Evolutionary conservation across 2,113 vertebrate species (phyloP).

Genomic region (Serinus canaria): DNA sequence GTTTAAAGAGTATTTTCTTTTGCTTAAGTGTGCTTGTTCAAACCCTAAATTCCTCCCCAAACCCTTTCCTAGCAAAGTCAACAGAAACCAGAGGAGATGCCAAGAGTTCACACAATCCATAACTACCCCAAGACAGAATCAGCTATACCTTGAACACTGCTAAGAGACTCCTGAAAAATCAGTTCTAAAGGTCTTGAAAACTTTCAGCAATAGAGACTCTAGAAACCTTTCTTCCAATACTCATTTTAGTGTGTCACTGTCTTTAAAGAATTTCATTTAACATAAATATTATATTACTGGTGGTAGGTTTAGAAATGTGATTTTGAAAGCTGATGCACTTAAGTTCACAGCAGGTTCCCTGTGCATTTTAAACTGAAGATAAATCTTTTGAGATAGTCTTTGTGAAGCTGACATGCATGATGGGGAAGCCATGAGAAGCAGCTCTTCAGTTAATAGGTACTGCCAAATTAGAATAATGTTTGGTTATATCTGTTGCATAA

Average conservation of each 20-base stretch:
- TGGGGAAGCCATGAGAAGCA: neutral
- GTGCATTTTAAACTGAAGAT: neutral
- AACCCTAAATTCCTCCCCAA: neutral
- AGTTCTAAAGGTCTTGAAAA: neutral
- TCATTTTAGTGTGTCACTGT: neutral
- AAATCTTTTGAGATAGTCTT: neutral
- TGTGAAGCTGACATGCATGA: neutral
- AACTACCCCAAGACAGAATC: neutral
- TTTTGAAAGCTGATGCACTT: neutral
- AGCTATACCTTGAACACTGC: neutral
- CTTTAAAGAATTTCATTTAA: neutral
- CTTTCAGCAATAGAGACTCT: neutral
- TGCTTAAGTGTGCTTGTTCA: neutral
- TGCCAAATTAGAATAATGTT: neutral
- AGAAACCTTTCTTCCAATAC: neutral
- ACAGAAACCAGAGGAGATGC: neutral
- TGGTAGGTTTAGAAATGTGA: neutral
- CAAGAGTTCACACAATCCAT: neutral
- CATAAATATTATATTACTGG: neutral
- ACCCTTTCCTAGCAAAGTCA: neutral
- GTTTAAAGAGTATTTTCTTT: neutral
- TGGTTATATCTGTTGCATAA: neutral
- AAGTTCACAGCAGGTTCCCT: neutral
- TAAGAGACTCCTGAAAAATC: neutral
- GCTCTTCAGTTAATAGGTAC: neutral